Conservation (phyloP, 1,140 invertebrate genomes). For the Lerema accius region DNA sequence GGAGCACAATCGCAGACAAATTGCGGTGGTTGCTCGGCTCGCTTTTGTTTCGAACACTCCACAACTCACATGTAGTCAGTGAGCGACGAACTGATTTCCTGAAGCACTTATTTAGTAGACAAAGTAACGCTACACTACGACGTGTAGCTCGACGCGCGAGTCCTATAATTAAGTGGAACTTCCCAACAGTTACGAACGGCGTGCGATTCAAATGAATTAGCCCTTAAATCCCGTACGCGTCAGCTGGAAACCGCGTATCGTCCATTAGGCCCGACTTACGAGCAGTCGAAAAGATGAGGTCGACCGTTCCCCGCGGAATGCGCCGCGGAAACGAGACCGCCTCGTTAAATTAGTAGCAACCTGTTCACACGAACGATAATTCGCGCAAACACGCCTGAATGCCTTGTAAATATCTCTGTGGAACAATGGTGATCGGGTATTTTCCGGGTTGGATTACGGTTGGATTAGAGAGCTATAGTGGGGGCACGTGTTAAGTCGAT, state of each 20-base stretch:
- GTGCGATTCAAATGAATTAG: conserved; percentile 42
- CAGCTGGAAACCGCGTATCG: conserved; percentile 48
- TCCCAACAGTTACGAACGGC: conserved; percentile 20
- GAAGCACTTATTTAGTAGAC: conserved; percentile 51
- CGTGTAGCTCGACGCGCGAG: conserved; percentile 26
- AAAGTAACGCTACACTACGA: conserved; percentile 43
- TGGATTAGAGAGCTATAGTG: conserved; percentile 55
- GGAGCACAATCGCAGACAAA: conserved; percentile 53
- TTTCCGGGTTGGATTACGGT: conserved; percentile 72
- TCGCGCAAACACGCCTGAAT: conserved; percentile 57
- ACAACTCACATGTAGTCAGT: conserved; percentile 46
- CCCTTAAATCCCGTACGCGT: conserved; percentile 22
- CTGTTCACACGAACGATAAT: conserved; percentile 61
- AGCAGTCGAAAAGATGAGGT: conserved; percentile 37
- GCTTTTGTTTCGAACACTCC: conserved; percentile 58
- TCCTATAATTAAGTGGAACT: conserved; percentile 48
- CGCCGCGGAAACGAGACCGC: conserved; percentile 38
- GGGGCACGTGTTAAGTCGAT: conserved; percentile 51
- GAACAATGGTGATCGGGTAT: conserved; percentile 69
- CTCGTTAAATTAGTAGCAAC: conserved; percentile 61
- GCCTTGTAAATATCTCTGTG: conserved; percentile 56
- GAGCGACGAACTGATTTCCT: conserved; percentile 44
- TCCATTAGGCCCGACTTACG: conserved; percentile 46
- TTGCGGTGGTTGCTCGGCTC: conserved; percentile 42
- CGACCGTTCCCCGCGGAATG: conserved; percentile 48